A percentile compares a stretch with the other conserved stretches of the same genome.
These are phyloP conservation scores for Sciurus niger DNA, from an alignment of 2,113 vertebrate genomes.

Conservation along the genomic window DNA sequence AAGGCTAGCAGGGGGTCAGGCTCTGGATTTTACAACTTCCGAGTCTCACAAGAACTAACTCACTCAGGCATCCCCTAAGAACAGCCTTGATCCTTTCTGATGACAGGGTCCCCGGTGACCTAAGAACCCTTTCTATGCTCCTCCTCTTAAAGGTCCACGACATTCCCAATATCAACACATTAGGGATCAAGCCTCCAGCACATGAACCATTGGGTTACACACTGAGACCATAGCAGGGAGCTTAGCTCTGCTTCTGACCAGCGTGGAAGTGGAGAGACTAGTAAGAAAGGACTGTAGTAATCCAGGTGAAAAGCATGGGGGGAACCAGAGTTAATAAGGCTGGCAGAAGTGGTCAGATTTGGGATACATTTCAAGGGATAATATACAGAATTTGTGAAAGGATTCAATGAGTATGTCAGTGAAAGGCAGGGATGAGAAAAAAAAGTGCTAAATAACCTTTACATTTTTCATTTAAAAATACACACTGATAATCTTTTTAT, in stretches of 20 bases:
- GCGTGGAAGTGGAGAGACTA: neutral
- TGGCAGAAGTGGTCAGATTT: neutral
- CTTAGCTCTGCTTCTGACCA: neutral
- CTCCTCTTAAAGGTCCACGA: neutral
- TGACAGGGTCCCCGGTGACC: too few species aligned
- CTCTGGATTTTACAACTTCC: neutral
- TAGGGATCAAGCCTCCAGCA: neutral
- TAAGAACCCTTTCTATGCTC: neutral
- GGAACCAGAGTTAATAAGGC: neutral
- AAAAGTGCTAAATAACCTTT: neutral
- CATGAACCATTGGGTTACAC: neutral
- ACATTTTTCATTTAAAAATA: constrained; percentile 1
- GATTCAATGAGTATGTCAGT: neutral
- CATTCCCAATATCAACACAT: neutral
- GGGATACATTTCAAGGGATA: neutral
- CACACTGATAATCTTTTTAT: neutral
- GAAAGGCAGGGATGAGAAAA: constrained; percentile 50
- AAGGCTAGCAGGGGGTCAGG: too few species aligned
- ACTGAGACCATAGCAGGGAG: neutral
- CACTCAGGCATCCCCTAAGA: too few species aligned
- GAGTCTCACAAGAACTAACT: neutral
- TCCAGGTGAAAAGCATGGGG: neutral
- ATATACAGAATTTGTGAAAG: neutral
- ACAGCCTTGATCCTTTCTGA: neutral
- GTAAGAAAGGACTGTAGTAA: neutral